A percentile compares a stretch with the other conserved stretches of the same genome.
phyloP scores from a whole-genome alignment of 2,888 invertebrate species.

The Leuctra nigra region DNA sequence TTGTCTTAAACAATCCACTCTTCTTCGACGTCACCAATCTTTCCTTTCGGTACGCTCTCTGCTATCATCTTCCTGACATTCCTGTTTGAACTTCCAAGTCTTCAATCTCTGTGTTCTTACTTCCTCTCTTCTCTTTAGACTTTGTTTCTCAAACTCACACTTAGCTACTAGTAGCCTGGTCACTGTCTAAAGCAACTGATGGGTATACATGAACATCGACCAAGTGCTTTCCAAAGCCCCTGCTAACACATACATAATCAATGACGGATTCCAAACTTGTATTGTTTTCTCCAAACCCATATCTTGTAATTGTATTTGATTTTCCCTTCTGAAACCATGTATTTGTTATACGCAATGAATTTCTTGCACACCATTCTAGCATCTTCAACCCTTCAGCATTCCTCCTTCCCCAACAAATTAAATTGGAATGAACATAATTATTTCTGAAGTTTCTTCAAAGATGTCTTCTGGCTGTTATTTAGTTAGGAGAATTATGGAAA shows the following conservation, averaged over 20 bases:
- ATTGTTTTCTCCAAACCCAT: neutral
- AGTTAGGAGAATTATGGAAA: too few relatives aligned
- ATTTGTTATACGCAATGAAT: neutral
- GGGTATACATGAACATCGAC: neutral
- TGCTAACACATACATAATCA: neutral
- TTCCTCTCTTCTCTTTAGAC: neutral
- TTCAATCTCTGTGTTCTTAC: neutral
- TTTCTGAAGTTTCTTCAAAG: too few relatives aligned
- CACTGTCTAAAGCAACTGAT: neutral
- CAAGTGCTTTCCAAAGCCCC: neutral
- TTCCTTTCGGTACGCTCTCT: neutral
- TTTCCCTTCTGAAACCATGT: neutral
- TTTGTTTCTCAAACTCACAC: neutral
- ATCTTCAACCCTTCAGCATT: neutral
- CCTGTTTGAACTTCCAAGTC: neutral
- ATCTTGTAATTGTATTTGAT: neutral
- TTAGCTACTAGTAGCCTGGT: neutral
- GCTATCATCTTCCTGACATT: neutral
- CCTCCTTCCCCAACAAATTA: too few relatives aligned
- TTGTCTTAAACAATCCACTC: neutral
- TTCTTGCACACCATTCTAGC: neutral
- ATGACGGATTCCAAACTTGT: neutral
- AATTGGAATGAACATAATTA: too few relatives aligned
- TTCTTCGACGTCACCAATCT: neutral
- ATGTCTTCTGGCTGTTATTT: too few relatives aligned